Conservation (phyloP, 2,113 vertebrate species). For the Vidua chalybeata region DNA sequence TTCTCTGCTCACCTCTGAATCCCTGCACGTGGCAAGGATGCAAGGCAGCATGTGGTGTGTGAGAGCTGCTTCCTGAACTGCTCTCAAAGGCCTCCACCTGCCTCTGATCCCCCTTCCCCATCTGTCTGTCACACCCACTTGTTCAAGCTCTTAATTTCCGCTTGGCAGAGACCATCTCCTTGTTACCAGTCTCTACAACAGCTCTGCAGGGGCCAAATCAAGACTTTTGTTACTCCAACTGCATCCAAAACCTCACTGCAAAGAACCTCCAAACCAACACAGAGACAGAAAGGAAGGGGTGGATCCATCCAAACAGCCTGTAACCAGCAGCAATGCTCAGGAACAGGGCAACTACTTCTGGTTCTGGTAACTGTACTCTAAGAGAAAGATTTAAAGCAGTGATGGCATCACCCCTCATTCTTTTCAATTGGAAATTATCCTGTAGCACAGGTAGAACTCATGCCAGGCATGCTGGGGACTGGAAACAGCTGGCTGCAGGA, state of each 20-base stretch:
- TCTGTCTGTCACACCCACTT: not conserved
- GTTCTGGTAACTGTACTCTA: not conserved
- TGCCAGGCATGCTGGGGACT: not conserved
- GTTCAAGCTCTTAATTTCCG: not conserved
- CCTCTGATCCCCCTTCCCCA: not conserved
- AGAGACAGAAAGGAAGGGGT: not conserved
- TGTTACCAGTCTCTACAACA: not conserved
- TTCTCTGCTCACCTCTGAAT: not conserved
- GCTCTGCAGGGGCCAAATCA: not conserved
- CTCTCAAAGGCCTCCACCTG: not conserved
- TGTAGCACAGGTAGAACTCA: not conserved
- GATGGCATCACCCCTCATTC: not conserved
- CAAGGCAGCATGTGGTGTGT: not conserved
- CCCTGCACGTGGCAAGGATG: rapidly evolving
- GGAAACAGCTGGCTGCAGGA: conserved; percentile 37
- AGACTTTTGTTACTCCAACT: not conserved
- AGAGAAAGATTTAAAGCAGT: not conserved
- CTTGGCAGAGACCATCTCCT: not conserved
- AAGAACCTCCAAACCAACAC: not conserved
- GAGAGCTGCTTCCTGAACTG: not conserved
- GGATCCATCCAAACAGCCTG: not conserved
- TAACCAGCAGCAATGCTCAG: not conserved
- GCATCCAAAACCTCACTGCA: not conserved
- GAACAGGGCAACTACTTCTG: not conserved
- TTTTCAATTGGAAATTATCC: not conserved